Evolutionary conservation across 2,113 vertebrate genomes (phyloP), one percentile per base, ranked within the genome.

Genomic region (Albula glossodonta): DNA sequence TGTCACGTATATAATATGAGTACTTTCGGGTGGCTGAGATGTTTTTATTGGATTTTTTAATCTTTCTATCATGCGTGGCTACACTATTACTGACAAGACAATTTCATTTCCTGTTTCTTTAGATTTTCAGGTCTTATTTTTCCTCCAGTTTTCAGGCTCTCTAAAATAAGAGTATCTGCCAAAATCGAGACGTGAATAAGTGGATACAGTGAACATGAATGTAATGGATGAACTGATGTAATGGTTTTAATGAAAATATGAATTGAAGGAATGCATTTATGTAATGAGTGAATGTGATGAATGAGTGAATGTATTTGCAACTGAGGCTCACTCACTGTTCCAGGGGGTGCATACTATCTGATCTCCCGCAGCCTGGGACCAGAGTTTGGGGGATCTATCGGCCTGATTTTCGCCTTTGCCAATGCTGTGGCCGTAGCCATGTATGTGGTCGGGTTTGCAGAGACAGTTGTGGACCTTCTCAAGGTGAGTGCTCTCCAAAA

Each of bases 341-440:
- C 91, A 99, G 98, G 98, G 80, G 98, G 98, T 53, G 98, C 98
- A 51, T 99, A 99, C 91, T 99, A 99, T 87, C 93, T 99, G 51
- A 99, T 99, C 92, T 99, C 98, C 70, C 96, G 98, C 86, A 99
- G 98, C 90, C 89, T 99, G 87, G 98, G 98, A 4, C 98, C 98
- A 0, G 98, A 99, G 91, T 99, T 99, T 49, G 98, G 98, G 0
- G 98, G 98, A 0, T 99, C 98, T 0, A 99, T 99, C 19, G 98
- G 98, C 15, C 95, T 99, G 52, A 99, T 99, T 87, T 99, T 99
- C 78, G 97, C 98, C 74, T 99, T 99, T 82, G 98, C 98, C 0
- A 99, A 99, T 0, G 98, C 98, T 0, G 98, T 99, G 82, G 98
- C 98, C n/a, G 98, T 99, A n/a, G 96, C 98, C 66, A 99, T 99